Conservation (phyloP, 2,113 vertebrate species). For the Okapia johnstoni region DNA sequence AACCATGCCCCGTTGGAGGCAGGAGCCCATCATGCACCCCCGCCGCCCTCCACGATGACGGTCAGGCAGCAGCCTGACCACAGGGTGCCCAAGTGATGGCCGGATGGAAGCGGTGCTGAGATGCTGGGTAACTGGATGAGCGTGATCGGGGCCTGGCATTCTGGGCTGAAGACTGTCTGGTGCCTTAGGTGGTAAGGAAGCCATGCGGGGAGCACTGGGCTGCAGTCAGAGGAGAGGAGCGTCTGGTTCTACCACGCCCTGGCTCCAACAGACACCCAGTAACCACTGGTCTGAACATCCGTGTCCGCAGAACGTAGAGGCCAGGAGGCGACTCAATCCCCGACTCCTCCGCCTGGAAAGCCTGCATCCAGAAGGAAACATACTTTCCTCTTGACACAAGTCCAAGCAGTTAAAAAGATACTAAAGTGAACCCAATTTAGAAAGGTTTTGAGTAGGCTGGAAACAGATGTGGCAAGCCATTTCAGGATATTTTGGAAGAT, state of each 20-base stretch:
- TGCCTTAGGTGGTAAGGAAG: not conserved
- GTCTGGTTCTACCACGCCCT: not conserved
- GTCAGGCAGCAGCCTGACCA: not conserved
- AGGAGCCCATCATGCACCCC: not conserved
- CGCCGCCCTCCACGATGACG: not conserved
- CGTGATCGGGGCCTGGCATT: not conserved
- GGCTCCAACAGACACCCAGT: not conserved
- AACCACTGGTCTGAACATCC: not conserved
- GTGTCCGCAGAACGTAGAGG: not conserved
- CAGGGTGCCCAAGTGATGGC: not conserved
- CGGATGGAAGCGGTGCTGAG: accelerated
- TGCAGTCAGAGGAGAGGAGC: not conserved
- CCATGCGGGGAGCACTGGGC: not conserved
- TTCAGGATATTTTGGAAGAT: slow-evolving; percentile 31
- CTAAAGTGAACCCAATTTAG: slow-evolving; percentile 46
- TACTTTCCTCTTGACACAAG: slow-evolving; percentile 13
- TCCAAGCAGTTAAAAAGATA: slow-evolving; percentile 51
- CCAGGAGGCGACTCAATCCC: not conserved
- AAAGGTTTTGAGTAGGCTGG: slow-evolving; percentile 24
- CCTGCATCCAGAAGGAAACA: not conserved
- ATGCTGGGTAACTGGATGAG: not conserved
- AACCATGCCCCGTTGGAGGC: not conserved
- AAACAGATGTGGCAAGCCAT: slow-evolving; percentile 57
- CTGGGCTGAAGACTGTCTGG: not conserved
- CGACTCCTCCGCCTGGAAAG: not conserved